Evolutionary conservation across 2,888 invertebrate genomes (phyloP).

Genomic region (Choreutis nemorana): DNA sequence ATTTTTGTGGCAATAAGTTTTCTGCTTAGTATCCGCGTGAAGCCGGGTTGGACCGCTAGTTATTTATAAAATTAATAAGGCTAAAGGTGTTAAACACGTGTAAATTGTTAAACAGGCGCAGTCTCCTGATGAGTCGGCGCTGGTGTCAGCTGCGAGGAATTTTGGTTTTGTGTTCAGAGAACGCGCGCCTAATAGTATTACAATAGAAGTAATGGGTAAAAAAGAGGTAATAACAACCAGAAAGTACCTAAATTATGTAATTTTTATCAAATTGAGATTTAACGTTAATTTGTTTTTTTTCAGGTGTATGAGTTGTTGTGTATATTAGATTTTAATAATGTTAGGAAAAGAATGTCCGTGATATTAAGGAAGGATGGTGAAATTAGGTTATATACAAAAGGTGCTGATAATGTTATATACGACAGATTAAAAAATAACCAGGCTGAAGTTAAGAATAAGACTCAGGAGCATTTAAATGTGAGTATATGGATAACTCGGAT

Average conservation of each 20-base stretch:
- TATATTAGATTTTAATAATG: slow-evolving; percentile 99
- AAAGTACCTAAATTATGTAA: no score
- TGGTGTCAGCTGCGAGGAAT: slow-evolving; percentile 97
- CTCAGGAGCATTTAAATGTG: slow-evolving; percentile 94
- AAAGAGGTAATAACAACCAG: slow-evolving; percentile 62
- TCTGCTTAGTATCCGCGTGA: background rate
- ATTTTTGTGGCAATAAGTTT: background rate
- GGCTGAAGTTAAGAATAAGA: slow-evolving; percentile 79
- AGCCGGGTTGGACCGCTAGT: no score
- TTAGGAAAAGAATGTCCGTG: slow-evolving; percentile 98
- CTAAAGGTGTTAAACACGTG: no score
- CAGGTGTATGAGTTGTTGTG: slow-evolving; percentile 94
- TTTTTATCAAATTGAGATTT: slow-evolving; percentile 4
- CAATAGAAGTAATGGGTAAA: slow-evolving; percentile 86
- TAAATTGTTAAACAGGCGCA: slow-evolving; percentile 80
- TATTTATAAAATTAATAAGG: background rate
- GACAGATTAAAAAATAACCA: slow-evolving; percentile 85
- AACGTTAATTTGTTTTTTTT: slow-evolving; percentile 25
- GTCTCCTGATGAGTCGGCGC: slow-evolving; percentile 97
- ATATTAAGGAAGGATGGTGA: slow-evolving; percentile 84
- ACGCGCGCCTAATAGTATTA: slow-evolving; percentile 90
- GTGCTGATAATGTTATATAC: slow-evolving; percentile 97
- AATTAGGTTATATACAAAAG: slow-evolving; percentile 94
- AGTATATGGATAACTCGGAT: no score
- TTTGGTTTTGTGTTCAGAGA: slow-evolving; percentile 99